Conservation (phyloP, 2,113 vertebrate genomes). For the Okapia johnstoni region DNA sequence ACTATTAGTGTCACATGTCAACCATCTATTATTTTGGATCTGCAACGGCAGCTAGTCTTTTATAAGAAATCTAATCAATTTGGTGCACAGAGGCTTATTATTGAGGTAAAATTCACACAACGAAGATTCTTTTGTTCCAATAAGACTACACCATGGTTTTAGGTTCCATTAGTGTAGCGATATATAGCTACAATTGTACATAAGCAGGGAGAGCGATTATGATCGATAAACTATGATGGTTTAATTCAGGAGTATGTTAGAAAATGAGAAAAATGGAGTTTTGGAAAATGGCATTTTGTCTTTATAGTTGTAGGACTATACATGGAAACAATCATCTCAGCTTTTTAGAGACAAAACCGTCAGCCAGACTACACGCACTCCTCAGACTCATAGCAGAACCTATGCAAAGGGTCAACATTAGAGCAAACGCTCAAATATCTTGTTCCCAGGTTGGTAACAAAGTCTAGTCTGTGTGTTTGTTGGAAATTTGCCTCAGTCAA, state of each 20-base stretch:
- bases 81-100: slow-evolving; percentile 49
- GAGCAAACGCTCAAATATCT: slow-evolving; percentile 11
- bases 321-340: slow-evolving; percentile 38
- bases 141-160: not conserved
- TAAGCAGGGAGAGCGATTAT: not conserved
- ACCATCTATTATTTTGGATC: slow-evolving; percentile 75
- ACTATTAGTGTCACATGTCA: slow-evolving; percentile 68
- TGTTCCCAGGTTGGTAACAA: slow-evolving; percentile 37
- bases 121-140: slow-evolving; percentile 39
- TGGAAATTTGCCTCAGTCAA: slow-evolving; percentile 37
- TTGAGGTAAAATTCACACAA: slow-evolving; percentile 48
- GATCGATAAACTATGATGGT: slow-evolving; percentile 14
- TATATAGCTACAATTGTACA: not conserved
- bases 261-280: slow-evolving; percentile 45
- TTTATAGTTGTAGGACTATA: slow-evolving; percentile 13
- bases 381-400: slow-evolving; percentile 1
- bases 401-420: slow-evolving; percentile 14
- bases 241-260: slow-evolving; percentile 40
- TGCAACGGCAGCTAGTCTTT: slow-evolving; percentile 67
- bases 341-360: slow-evolving; percentile 26
- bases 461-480: slow-evolving; percentile 23
- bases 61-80: slow-evolving; percentile 67
- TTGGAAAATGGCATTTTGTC: slow-evolving; percentile 13
- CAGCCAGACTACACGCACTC: slow-evolving; percentile 27
- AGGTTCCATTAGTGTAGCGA: slow-evolving; percentile 22